Conservation (phyloP, 2,888 invertebrate species). For the Drosophila mercatorum region DNA sequence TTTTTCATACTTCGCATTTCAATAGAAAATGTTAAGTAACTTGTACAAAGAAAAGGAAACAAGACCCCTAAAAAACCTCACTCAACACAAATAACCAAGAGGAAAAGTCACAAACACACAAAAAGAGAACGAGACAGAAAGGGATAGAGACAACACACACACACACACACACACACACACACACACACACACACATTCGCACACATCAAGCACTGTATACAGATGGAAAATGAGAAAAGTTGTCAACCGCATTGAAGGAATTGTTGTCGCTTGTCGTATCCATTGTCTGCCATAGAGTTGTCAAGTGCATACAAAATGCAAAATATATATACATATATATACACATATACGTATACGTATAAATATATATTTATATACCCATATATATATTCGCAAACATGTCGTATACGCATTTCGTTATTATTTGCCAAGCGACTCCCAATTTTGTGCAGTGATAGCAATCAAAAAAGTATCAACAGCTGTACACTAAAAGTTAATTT, state of each 20-base stretch:
- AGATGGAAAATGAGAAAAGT: constrained; percentile 49
- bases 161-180: neutral
- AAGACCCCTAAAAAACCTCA: neutral
- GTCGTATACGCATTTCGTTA: constrained; percentile 8
- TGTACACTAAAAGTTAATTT: constrained; percentile 55
- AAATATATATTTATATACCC: constrained; percentile 1
- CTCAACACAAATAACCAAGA: constrained; percentile 6
- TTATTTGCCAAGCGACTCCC: constrained; percentile 19
- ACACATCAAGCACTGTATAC: neutral
- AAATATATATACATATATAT: constrained; percentile 7
- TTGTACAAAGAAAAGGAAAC: constrained; percentile 11
- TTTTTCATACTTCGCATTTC: neutral
- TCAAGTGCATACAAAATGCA: constrained; percentile 43
- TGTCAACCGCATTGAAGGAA: constrained; percentile 32
- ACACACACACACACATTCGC: neutral
- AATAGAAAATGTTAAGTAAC: constrained; percentile 9
- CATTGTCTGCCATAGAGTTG: constrained; percentile 28
- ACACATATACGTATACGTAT: neutral
- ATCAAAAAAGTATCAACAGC: constrained; percentile 64
- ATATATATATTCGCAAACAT: neutral
- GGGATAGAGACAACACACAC: neutral
- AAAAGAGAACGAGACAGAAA: neutral
- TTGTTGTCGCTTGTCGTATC: constrained; percentile 17
- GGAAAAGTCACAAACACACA: constrained; percentile 10
- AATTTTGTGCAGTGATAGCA: constrained; percentile 42